Evolutionary conservation across 2,113 vertebrate genomes (phyloP).

Genomic region (Epinephelus fuscoguttatus): DNA sequence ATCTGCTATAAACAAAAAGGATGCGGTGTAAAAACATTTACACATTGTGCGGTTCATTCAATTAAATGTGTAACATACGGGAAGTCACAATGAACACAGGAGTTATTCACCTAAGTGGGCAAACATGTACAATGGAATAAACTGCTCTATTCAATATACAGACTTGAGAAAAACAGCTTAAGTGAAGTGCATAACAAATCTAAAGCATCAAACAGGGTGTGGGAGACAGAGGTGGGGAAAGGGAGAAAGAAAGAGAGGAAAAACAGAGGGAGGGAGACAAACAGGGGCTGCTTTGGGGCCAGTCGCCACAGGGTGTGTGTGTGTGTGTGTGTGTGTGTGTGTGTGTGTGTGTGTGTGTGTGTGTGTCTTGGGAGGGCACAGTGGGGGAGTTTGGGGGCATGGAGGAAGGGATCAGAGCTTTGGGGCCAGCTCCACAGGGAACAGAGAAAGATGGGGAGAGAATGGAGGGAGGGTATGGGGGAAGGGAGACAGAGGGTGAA

Average conservation of each 20-base stretch:
- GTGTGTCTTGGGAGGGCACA: slow-evolving; percentile 75
- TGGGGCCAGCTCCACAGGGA: slow-evolving; percentile 80
- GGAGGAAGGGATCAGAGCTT: slow-evolving; percentile 81
- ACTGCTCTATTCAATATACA: slow-evolving; percentile 14
- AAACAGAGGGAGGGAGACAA: slow-evolving; percentile 73
- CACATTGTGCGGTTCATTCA: not conserved
- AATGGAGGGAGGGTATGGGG: slow-evolving; percentile 67
- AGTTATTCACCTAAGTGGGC: not conserved
- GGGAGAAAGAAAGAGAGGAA: slow-evolving; percentile 61
- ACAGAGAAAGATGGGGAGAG: slow-evolving; percentile 76
- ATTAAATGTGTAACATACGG: not conserved
- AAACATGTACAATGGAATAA: slow-evolving; percentile 9
- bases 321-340: slow-evolving; percentile 37
- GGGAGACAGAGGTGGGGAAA: slow-evolving; percentile 56
- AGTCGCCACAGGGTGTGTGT: slow-evolving; percentile 72
- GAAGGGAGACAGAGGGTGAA: slow-evolving; percentile 66
- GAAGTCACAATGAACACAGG: not conserved
- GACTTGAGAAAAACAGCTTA: slow-evolving; percentile 32
- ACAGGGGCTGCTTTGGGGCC: slow-evolving; percentile 76
- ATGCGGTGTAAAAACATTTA: not conserved
- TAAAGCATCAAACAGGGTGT: slow-evolving; percentile 63
- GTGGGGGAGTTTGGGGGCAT: slow-evolving; percentile 75
- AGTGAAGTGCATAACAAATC: slow-evolving; percentile 57
- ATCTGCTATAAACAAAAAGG: not conserved
- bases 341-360: slow-evolving; percentile 48